Evolutionary conservation across 2,888 invertebrate species (phyloP).

Genomic region (Anthrax anthrax): DNA sequence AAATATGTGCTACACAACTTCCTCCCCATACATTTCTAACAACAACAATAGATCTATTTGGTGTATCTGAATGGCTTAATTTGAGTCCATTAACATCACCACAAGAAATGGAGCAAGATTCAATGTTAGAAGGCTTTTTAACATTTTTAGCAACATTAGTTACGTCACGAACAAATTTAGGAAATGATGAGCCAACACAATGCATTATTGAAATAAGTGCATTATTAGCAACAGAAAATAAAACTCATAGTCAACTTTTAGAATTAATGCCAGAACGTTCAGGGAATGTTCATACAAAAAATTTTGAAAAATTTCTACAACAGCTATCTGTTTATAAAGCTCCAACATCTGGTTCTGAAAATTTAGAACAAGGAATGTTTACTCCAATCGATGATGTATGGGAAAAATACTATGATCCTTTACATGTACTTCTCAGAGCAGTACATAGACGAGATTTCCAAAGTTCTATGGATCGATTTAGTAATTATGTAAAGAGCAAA

Average conservation of each 20-base stretch:
- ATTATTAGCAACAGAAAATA: conserved; percentile 81
- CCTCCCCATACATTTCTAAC: conserved; percentile 74
- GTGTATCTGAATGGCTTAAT: conserved; percentile 74
- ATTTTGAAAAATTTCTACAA: conserved; percentile 73
- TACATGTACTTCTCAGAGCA: conserved; percentile 80
- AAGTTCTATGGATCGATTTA: conserved; percentile 84
- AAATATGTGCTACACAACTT: conserved; percentile 81
- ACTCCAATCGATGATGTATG: conserved; percentile 76
- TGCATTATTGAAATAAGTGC: conserved; percentile 87
- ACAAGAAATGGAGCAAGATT: conserved; percentile 69
- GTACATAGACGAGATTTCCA: conserved; percentile 89
- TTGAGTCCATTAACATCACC: conserved; percentile 52
- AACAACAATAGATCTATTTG: conserved; percentile 83
- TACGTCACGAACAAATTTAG: conserved; percentile 69
- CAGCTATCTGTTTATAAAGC: conserved; percentile 77
- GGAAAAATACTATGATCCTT: conserved; percentile 85
- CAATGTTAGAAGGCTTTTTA: conserved; percentile 86
- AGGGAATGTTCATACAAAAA: conserved; percentile 77
- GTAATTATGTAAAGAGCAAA: conserved; percentile 53
- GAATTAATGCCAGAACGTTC: conserved; percentile 94
- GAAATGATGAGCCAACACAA: conserved; percentile 47
- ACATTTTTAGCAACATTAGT: conserved; percentile 82
- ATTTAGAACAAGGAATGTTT: conserved; percentile 83
- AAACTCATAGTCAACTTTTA: conserved; percentile 88
- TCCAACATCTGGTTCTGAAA: conserved; percentile 53